A percentile compares a stretch with the other conserved stretches of the same genome.
phyloP scores from a whole-genome alignment of 2,113 vertebrate genomes.

The Cyprinodon tularosa region DNA sequence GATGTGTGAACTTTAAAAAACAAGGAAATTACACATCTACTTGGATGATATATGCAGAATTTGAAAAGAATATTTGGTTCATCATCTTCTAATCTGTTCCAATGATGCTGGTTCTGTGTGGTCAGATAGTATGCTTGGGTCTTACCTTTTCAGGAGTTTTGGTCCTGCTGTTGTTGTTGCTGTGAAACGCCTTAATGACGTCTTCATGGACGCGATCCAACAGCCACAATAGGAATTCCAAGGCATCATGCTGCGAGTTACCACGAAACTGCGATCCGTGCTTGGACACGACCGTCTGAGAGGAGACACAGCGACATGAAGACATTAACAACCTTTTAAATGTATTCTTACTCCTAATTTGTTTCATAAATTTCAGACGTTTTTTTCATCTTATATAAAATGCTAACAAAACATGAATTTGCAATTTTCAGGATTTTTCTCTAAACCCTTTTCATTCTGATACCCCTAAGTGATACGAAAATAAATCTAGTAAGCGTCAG shows the following conservation, averaged over 20 bases:
- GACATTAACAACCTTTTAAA: background rate
- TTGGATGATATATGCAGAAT: background rate
- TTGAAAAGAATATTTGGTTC: too few species aligned
- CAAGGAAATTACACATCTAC: background rate
- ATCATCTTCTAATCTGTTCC: background rate
- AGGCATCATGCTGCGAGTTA: constrained; percentile 92
- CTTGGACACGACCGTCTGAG: constrained; percentile 90
- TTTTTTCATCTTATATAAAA: too few species aligned
- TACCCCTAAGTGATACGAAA: too few species aligned
- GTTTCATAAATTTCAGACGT: too few species aligned
- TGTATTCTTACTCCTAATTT: background rate
- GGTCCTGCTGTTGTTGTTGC: constrained; percentile 74
- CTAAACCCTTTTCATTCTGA: too few species aligned
- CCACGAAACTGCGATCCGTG: constrained; percentile 92
- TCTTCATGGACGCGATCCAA: constrained; percentile 94
- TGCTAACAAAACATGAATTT: too few species aligned
- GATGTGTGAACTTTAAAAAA: background rate
- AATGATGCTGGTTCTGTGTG: background rate
- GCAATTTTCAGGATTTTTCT: background rate
- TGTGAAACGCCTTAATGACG: constrained; percentile 78
- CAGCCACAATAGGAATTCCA: constrained; percentile 97
- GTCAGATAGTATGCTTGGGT: background rate
- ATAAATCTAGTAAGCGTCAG: too few species aligned
- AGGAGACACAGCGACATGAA: constrained; percentile 10
- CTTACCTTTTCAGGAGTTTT: constrained; percentile 80